Evolutionary conservation across 2,888 invertebrate species (phyloP).

Genomic region (Tetranychus truncatus): DNA sequence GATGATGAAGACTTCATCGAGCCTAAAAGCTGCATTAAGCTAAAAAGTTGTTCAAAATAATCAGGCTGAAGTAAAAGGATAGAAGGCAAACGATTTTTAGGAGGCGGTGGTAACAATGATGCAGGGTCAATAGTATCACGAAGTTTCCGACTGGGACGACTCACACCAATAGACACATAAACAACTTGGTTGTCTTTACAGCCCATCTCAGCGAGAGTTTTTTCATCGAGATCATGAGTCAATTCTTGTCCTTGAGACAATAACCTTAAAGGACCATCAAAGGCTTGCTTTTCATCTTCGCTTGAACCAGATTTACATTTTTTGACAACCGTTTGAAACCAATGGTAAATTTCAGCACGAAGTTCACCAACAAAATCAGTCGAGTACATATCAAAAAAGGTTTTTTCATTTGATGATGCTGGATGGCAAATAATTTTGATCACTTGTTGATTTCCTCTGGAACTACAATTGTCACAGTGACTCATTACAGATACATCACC

Average conservation of each 20-base stretch:
- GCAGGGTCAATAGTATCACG: slow-evolving; percentile 59
- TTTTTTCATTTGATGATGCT: slow-evolving; percentile 39
- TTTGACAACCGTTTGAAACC: slow-evolving; percentile 51
- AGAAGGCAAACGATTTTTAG: slow-evolving; percentile 59
- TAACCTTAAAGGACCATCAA: slow-evolving; percentile 17
- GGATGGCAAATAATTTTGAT: slow-evolving; percentile 67
- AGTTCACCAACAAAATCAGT: slow-evolving; percentile 79
- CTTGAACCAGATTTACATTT: not conserved
- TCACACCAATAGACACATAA: slow-evolving; percentile 71
- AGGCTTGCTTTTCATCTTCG: slow-evolving; percentile 4
- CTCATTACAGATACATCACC: slow-evolving; percentile 52
- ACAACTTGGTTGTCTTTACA: slow-evolving; percentile 85
- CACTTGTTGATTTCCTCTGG: slow-evolving; percentile 43
- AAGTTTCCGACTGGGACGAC: slow-evolving; percentile 40
- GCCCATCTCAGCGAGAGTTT: slow-evolving; percentile 70
- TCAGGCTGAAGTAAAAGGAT: slow-evolving; percentile 60
- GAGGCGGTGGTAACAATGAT: slow-evolving; percentile 64
- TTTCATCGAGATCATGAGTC: slow-evolving; percentile 76
- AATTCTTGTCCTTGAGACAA: slow-evolving; percentile 56
- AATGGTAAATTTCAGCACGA: slow-evolving; percentile 79
- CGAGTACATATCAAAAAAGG: slow-evolving; percentile 56
- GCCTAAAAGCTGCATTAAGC: slow-evolving; percentile 70
- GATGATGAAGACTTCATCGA: slow-evolving; percentile 64
- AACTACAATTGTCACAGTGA: slow-evolving; percentile 46
- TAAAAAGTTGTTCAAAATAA: slow-evolving; percentile 76